phyloP scores from a whole-genome alignment of 2,113 vertebrate genomes.

The Agapornis roseicollis region DNA sequence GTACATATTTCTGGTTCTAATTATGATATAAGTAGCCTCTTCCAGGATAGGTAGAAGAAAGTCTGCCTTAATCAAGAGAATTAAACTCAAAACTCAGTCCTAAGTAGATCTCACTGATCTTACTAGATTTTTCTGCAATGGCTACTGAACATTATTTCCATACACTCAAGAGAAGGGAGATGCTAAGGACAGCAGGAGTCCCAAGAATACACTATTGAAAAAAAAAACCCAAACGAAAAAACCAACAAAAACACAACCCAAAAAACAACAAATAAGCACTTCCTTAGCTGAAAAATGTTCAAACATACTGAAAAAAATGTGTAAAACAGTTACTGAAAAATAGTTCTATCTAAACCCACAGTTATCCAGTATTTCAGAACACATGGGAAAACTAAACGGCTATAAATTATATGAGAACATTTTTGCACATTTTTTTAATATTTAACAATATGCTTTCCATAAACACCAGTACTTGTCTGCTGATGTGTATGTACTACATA shows the following conservation, averaged over 20 bases:
- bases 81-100: background rate
- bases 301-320: background rate
- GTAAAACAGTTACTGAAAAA: background rate
- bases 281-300: background rate
- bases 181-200: background rate
- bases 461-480: background rate
- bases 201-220: background rate
- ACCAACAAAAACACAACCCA: background rate
- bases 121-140: background rate
- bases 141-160: background rate
- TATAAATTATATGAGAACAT: background rate
- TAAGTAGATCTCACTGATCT: background rate
- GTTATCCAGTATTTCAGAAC: background rate
- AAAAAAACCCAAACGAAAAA: background rate
- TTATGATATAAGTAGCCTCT: background rate
- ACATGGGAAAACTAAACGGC: background rate
- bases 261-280: background rate
- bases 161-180: background rate
- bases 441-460: background rate
- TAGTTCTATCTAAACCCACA: background rate
- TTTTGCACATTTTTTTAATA: background rate
- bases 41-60: background rate
- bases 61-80: background rate
- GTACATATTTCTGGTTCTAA: background rate
- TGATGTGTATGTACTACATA: background rate